Evolutionary conservation across 2,888 invertebrate species (phyloP), one percentile per base, ranked within the genome.

Genomic region (Andrena bicolor): DNA sequence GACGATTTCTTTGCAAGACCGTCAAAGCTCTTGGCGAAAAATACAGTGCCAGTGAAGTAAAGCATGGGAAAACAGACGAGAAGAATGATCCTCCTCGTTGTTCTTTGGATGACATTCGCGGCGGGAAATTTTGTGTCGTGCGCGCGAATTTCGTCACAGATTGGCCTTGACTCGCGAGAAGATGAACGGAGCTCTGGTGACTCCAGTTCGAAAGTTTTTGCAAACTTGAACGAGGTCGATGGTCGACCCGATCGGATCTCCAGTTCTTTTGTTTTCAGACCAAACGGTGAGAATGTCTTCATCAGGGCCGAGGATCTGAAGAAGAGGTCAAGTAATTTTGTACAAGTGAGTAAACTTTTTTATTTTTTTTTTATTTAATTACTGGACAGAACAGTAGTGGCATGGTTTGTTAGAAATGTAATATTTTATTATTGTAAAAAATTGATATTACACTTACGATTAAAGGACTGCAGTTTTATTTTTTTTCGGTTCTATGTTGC

Each of bases 71-170:
- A 41, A 56, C 72, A 2, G 41, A 51, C 53, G 48, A 56, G 32
- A 51, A 70, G 23, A 23, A 41, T 49, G 6, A 26, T 75, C 51
- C n/a, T 75, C 51, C n/a, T 75, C 23, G 16, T 32, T 1, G 41
- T 48, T 13, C 51, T 63, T n/a, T 26, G 66, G 5, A 23, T 51
- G 65, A 41, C 64, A 13, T 23, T 48, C 3, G 35, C 35, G 8
- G 20, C 28, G 7, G 35, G 60, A 2, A 69, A 79, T 90, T 51
- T 89, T 79, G 5, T 76, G 83, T 65, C 84, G 83, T 70, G 86
- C 16, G 28, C 65, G n/a, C 56, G 83, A 70, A 73, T 91, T 56
- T 90, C 89, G 0, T 89, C 91, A n/a, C 88, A 90, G 68, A 84
- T 91, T 32, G 86, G 84, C 48, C 76, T 91, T 4, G 86, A 82